These are phyloP conservation scores for Nudaria mundana DNA, from an alignment of 2,888 invertebrate genomes.

Conservation along the genomic window DNA sequence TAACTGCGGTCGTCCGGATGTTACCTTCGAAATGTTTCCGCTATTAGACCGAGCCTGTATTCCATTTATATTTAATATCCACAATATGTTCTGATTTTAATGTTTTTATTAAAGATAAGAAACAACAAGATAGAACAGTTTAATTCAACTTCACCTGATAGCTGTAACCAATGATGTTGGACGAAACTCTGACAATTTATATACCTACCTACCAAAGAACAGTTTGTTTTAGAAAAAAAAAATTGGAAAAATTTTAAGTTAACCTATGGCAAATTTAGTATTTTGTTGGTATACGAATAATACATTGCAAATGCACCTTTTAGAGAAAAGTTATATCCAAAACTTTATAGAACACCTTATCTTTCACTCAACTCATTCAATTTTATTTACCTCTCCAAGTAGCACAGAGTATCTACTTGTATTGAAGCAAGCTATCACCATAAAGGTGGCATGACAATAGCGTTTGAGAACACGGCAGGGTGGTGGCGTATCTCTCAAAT, in stretches of 20 bases:
- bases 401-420: slow-evolving; percentile 30
- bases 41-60: slow-evolving; percentile 33
- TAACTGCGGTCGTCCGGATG: slow-evolving; percentile 34
- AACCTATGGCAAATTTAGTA: too few species aligned
- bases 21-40: slow-evolving; percentile 32
- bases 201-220: too few species aligned
- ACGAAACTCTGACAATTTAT: too few species aligned
- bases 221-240: too few species aligned
- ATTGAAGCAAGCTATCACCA: slow-evolving; percentile 46
- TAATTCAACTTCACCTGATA: too few species aligned
- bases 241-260: too few species aligned
- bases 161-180: too few species aligned
- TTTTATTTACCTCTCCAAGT: slow-evolving; percentile 12
- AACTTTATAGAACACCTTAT: background rate
- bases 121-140: background rate
- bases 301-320: too few species aligned
- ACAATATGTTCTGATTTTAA: slow-evolving; percentile 11
- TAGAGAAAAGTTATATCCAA: too few species aligned
- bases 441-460: slow-evolving; percentile 72
- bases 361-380: slow-evolving; percentile 7
- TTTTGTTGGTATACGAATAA: too few species aligned
- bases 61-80: slow-evolving; percentile 12
- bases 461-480: slow-evolving; percentile 56
- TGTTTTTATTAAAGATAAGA: background rate
- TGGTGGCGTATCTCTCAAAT: slow-evolving; percentile 61